Percentiles rank a stretch among this genome's conserved stretches.
These are phyloP conservation scores for Contarinia nasturtii DNA, from an alignment of 1,140 invertebrate species.

Conservation along the genomic window DNA sequence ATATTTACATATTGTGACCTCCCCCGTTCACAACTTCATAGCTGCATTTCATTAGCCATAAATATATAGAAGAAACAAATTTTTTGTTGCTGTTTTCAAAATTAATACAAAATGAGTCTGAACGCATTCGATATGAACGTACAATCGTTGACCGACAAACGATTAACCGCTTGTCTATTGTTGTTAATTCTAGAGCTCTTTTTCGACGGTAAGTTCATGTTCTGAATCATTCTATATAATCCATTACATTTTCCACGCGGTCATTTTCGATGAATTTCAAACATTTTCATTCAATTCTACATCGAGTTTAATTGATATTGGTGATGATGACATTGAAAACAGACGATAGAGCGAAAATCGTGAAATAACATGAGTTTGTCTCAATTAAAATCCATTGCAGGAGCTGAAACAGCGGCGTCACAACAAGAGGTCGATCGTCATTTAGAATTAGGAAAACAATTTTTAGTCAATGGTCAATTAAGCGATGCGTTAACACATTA, in stretches of 20 bases:
- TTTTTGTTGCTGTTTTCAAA: too few species aligned
- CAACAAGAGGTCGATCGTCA: conserved; percentile 76
- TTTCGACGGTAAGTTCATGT: conserved; percentile 20
- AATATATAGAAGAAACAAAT: background rate
- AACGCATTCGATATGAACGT: background rate
- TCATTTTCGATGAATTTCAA: too few species aligned
- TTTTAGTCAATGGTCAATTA: conserved; percentile 78
- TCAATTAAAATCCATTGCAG: conserved; percentile 23
- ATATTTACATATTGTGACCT: background rate
- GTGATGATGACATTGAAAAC: too few species aligned
- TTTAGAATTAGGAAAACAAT: conserved; percentile 78
- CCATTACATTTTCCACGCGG: too few species aligned
- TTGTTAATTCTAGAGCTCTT: conserved; percentile 19
- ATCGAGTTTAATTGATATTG: too few species aligned
- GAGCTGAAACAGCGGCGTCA: conserved; percentile 37
- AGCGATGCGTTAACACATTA: conserved; percentile 94
- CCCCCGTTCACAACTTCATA: background rate
- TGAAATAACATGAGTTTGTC: background rate
- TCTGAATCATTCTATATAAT: too few species aligned
- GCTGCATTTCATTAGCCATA: background rate
- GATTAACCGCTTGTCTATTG: conserved; percentile 16
- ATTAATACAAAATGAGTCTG: background rate
- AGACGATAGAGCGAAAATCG: background rate
- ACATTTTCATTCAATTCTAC: too few species aligned
- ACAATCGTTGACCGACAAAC: conserved; percentile 11